Evolutionary conservation across 2,113 vertebrate genomes (phyloP).

Genomic region (Ptilonorhynchus violaceus): DNA sequence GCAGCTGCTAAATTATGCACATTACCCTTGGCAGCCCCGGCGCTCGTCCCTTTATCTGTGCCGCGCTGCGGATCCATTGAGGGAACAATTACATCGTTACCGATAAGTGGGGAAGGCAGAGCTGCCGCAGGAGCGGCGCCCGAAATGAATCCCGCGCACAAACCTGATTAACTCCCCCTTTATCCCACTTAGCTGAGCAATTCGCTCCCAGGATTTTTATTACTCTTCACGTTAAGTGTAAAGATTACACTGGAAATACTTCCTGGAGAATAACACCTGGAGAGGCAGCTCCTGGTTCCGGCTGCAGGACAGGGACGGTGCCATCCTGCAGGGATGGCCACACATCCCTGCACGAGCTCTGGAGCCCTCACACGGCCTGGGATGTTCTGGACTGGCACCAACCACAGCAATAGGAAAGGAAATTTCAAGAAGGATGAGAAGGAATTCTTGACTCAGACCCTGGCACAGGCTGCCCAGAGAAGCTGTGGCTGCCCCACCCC

Average conservation of each 20-base stretch:
- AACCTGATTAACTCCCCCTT: not conserved
- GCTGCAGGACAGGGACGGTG: fast-evolving
- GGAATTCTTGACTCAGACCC: not conserved
- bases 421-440: not conserved
- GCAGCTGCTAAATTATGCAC: not conserved
- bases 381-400: fast-evolving
- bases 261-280: not conserved
- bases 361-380: fast-evolving
- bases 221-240: not conserved
- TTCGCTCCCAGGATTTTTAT: not conserved
- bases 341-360: fast-evolving
- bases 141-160: not conserved
- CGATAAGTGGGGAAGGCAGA: not conserved
- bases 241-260: not conserved
- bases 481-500: not conserved
- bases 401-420: fast-evolving
- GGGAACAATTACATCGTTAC: not conserved
- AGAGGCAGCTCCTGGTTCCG: not conserved
- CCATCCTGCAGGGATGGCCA: fast-evolving
- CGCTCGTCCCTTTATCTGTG: not conserved
- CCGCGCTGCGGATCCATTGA: not conserved
- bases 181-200: not conserved
- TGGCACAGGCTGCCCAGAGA: not conserved
- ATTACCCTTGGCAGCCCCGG: not conserved
- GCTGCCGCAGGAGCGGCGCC: not conserved